Conservation (phyloP, 2,888 invertebrate genomes). For the Heliconius charithonia region DNA sequence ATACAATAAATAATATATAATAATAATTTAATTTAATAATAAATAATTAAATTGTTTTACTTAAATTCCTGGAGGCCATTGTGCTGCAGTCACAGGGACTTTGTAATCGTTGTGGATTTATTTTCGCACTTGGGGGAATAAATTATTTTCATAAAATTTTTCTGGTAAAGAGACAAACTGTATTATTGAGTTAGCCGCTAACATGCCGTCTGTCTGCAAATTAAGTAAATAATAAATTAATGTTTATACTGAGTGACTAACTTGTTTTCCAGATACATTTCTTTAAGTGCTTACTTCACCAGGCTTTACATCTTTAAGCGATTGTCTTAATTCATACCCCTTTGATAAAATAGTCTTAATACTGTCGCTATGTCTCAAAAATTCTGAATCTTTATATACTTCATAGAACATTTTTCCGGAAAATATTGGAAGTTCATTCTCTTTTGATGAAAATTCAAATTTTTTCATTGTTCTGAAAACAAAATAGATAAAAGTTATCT, state of each 20-base stretch:
- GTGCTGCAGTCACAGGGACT: too few relatives aligned
- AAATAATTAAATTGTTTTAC: too few relatives aligned
- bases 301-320: constrained; percentile 51
- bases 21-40: too few relatives aligned
- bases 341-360: constrained; percentile 56
- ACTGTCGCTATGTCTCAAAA: constrained; percentile 54
- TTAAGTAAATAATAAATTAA: neutral
- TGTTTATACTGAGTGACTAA: constrained; percentile 31
- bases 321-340: constrained; percentile 56
- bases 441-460: constrained; percentile 49
- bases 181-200: too few relatives aligned
- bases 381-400: constrained; percentile 57
- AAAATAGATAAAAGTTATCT: neutral
- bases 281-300: constrained; percentile 50
- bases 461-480: constrained; percentile 47
- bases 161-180: too few relatives aligned
- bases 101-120: too few relatives aligned
- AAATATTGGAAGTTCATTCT: constrained; percentile 40
- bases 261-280: constrained; percentile 52
- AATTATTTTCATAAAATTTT: too few relatives aligned
- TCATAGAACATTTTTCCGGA: constrained; percentile 53
- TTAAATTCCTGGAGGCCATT: too few relatives aligned
- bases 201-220: too few relatives aligned
- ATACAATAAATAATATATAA: too few relatives aligned
- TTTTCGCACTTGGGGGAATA: too few relatives aligned